Conservation (phyloP, 2,888 invertebrate species). For the Athalia rosae region DNA sequence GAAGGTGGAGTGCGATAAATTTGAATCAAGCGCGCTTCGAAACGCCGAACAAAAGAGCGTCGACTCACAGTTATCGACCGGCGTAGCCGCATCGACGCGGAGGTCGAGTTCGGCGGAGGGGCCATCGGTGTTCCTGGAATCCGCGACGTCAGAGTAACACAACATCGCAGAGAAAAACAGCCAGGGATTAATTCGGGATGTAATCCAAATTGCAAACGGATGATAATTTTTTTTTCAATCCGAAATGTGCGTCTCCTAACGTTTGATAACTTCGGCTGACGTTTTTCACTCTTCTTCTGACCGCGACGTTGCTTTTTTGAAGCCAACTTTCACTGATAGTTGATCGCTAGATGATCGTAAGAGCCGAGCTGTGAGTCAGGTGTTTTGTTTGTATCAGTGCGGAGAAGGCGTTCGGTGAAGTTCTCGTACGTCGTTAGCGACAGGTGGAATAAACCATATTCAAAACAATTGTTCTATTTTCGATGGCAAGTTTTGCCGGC, state of each 20-base stretch:
- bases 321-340: no score
- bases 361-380: not conserved
- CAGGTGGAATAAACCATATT: not conserved
- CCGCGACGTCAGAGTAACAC: constrained; percentile 3
- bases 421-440: constrained; percentile 9
- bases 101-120: constrained; percentile 20
- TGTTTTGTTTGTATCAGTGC: constrained; percentile 28
- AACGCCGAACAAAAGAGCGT: not conserved
- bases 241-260: not conserved
- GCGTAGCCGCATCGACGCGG: constrained; percentile 17
- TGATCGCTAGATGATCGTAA: not conserved
- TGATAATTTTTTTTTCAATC: not conserved
- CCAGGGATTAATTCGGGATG: not conserved
- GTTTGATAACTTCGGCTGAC: not conserved
- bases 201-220: not conserved
- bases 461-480: not conserved
- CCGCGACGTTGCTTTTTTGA: no score
- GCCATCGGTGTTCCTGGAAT: not conserved
- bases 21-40: constrained; percentile 9
- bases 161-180: constrained; percentile 4
- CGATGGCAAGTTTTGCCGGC: constrained; percentile 67
- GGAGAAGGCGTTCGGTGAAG: constrained; percentile 21
- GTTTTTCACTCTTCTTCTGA: no score
- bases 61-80: constrained; percentile 37
- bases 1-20: not conserved